Evolutionary conservation across 2,888 invertebrate genomes (phyloP).

Genomic region (Synanthedon formicaeformis): DNA sequence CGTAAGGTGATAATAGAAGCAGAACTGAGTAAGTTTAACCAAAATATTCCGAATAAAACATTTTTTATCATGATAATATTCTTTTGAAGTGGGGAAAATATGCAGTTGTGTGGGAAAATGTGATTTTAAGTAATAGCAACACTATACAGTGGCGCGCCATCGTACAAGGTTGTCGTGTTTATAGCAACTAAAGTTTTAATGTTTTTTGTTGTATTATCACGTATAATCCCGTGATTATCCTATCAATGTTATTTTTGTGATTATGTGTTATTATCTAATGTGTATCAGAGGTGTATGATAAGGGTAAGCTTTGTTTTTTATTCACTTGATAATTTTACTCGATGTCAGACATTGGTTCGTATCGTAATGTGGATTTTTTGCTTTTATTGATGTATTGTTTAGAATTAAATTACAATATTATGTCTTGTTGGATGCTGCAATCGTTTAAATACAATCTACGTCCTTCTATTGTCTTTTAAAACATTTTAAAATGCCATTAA

Average conservation of each 20-base stretch:
- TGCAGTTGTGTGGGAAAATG: constrained; percentile 6
- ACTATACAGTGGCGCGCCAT: constrained; percentile 48
- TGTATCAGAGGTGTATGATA: constrained; percentile 52
- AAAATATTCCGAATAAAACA: too few species aligned
- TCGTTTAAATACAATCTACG: not conserved
- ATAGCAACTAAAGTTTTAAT: constrained; percentile 51
- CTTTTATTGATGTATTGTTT: constrained; percentile 13
- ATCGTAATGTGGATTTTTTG: constrained; percentile 18
- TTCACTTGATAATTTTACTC: constrained; percentile 12
- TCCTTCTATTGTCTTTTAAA: not conserved
- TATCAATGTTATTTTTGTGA: constrained; percentile 46
- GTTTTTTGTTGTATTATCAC: constrained; percentile 42
- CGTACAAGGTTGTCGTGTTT: constrained; percentile 27
- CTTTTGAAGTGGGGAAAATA: too few species aligned
- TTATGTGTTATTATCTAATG: constrained; percentile 59
- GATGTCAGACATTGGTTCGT: constrained; percentile 27
- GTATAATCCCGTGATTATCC: constrained; percentile 28
- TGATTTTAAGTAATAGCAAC: constrained; percentile 30
- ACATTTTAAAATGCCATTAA: not conserved
- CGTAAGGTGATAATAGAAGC: too few species aligned
- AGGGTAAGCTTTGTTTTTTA: constrained; percentile 51
- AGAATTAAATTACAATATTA: constrained; percentile 10
- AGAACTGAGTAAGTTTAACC: too few species aligned
- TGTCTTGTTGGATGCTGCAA: not conserved
- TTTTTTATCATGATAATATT: too few species aligned